A percentile compares a stretch with the other conserved stretches of the same genome.
Evolutionary conservation across 2,113 vertebrate genomes (phyloP).

Genomic region (Myrmecophaga tridactyla): DNA sequence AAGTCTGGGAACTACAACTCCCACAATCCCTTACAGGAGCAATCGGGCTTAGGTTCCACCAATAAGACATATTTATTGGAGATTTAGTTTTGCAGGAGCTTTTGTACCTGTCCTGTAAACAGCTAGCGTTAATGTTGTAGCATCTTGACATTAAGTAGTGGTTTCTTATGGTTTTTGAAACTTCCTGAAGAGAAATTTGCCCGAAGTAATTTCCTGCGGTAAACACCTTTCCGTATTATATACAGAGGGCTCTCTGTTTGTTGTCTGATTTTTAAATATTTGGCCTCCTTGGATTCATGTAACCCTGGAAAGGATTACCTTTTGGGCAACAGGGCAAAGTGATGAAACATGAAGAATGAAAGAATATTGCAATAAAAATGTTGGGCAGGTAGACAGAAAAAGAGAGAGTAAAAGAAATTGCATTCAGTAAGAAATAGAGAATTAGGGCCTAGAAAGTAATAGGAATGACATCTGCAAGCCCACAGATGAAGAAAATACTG

Average conservation of each 20-base stretch:
- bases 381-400: neutral
- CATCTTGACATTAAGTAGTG: neutral
- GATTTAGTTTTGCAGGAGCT: neutral
- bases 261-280: neutral
- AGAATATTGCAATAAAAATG: neutral
- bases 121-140: neutral
- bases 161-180: neutral
- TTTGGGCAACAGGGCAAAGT: neutral
- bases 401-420: neutral
- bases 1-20: neutral
- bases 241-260: neutral
- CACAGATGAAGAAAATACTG: neutral
- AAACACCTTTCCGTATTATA: conserved; percentile 41
- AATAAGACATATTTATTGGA: neutral
- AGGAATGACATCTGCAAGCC: neutral
- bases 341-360: neutral
- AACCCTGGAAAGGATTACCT: neutral
- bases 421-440: neutral
- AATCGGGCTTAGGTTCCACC: neutral
- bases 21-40: neutral
- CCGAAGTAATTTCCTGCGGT: neutral
- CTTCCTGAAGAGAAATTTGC: neutral
- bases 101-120: neutral
- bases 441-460: neutral
- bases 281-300: neutral